phyloP scores from a whole-genome alignment of 2,113 vertebrate genomes.

The Thomomys bottae region DNA sequence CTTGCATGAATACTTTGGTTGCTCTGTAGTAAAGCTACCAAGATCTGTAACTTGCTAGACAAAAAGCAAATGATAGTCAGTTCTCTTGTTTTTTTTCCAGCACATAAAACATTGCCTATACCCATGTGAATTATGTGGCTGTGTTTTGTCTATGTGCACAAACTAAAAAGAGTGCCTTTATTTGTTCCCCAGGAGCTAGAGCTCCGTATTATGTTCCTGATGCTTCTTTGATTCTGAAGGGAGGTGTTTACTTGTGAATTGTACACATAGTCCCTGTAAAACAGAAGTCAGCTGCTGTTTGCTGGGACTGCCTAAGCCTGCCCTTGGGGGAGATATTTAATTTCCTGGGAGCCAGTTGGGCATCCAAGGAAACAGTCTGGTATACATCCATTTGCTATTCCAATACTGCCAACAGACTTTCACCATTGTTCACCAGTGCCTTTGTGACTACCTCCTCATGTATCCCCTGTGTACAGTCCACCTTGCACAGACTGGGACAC shows the following conservation, averaged over 20 bases:
- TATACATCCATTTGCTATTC: accelerated
- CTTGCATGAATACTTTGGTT: not conserved
- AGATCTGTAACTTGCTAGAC: not conserved
- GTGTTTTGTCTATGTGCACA: not conserved
- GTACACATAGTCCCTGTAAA: not conserved
- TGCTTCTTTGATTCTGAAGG: not conserved
- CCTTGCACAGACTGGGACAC: not conserved
- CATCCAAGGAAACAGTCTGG: not conserved
- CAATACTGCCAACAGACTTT: not conserved
- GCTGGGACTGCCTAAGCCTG: not conserved
- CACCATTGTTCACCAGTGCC: not conserved
- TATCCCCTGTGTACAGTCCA: not conserved
- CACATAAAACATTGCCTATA: not conserved
- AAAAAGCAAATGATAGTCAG: not conserved
- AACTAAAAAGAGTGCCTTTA: not conserved
- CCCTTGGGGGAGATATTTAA: not conserved
- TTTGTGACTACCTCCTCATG: not conserved
- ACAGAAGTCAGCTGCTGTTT: not conserved
- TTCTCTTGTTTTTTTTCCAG: not conserved
- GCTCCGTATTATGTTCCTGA: not conserved
- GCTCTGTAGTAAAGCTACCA: not conserved
- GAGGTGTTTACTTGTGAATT: not conserved
- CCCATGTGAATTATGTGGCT: not conserved
- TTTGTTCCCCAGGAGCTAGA: not conserved
- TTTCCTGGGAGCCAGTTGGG: not conserved